Evolutionary conservation across 2,888 invertebrate species (phyloP).

Genomic region (Ectobius pallidus): DNA sequence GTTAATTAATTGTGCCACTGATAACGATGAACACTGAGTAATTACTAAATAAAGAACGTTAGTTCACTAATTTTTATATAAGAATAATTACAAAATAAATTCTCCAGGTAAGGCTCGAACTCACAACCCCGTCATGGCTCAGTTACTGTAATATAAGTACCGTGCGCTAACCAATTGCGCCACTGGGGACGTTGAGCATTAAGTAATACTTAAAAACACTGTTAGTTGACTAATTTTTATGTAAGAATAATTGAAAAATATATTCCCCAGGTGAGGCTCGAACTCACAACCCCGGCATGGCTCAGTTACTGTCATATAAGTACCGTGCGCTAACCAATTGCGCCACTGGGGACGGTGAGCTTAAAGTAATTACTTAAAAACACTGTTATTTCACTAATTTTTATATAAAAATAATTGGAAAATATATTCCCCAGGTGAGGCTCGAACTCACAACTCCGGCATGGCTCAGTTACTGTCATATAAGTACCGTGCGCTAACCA

Average conservation of each 20-base stretch:
- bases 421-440: constrained; percentile 88
- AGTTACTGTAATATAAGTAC: constrained; percentile 41
- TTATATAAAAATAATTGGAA: too few species aligned
- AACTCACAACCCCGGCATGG: constrained; percentile 99
- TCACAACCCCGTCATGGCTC: constrained; percentile 99
- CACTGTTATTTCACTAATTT: too few species aligned
- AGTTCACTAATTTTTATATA: too few species aligned
- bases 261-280: constrained; percentile 97
- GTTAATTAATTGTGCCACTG: constrained; percentile 43
- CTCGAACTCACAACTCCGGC: constrained; percentile 99
- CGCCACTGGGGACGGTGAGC: constrained; percentile 44
- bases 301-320: constrained; percentile 59
- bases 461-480: constrained; percentile 69
- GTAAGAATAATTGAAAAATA: too few species aligned
- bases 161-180: constrained; percentile 44
- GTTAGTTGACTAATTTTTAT: too few species aligned
- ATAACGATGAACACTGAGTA: too few species aligned
- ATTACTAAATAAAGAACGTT: too few species aligned
- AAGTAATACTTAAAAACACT: too few species aligned
- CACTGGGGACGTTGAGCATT: constrained; percentile 43
- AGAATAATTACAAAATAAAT: too few species aligned
- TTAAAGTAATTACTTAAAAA: too few species aligned
- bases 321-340: constrained; percentile 44
- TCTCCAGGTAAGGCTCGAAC: constrained; percentile 99
- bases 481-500: constrained; percentile 44